phyloP scores from a whole-genome alignment of 2,113 vertebrate species.

The Heterochromis multidens region DNA sequence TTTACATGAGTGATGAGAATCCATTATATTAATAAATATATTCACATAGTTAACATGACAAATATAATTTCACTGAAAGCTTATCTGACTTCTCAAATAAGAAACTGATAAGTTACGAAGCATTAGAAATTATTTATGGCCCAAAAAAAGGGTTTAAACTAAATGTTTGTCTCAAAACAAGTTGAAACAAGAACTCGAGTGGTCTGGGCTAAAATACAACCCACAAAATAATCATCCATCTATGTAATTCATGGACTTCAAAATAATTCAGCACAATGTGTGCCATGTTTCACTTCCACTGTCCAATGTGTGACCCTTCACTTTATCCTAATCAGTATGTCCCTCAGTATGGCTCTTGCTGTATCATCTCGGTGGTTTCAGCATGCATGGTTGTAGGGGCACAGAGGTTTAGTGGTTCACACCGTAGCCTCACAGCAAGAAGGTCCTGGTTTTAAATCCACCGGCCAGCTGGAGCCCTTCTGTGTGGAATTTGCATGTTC shows the following conservation, averaged over 20 bases:
- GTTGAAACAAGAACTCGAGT: not conserved
- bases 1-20: not conserved
- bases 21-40: not conserved
- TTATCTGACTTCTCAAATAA: accelerated
- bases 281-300: accelerated
- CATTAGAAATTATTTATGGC: not conserved
- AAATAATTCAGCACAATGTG: not conserved
- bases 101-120: not conserved
- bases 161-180: not conserved
- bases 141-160: not conserved
- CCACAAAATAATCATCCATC: not conserved
- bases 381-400: too few species aligned
- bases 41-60: not conserved
- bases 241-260: not conserved
- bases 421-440: too few species aligned
- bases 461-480: too few species aligned
- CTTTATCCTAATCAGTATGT: not conserved
- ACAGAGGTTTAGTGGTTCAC: too few species aligned
- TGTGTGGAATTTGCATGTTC: accelerated
- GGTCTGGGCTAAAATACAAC: not conserved
- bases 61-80: not conserved
- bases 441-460: too few species aligned
- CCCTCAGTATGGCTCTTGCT: not conserved
- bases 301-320: not conserved
- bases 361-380: too few species aligned